Percentiles rank a stretch among this genome's conserved stretches.
Conservation (phyloP, 92 coral and sea anemone species). For the Galaxea fascicularis region DNA sequence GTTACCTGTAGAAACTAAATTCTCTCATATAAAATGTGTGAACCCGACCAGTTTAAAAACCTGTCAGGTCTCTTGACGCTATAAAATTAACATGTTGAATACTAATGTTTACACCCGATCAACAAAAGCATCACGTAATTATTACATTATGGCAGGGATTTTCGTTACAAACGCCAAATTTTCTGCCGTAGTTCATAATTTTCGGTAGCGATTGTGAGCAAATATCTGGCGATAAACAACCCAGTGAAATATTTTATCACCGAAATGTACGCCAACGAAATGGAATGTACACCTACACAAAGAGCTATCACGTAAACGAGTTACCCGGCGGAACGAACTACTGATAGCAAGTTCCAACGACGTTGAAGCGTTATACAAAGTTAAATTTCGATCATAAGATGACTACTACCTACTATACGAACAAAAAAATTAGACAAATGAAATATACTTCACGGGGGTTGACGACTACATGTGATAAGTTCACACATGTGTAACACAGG, state of each 20-base stretch:
- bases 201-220: not conserved
- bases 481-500: not conserved
- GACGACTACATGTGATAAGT: not conserved
- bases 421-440: not conserved
- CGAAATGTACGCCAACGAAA: constrained; percentile 39
- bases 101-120: not conserved
- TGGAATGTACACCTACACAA: constrained; percentile 29
- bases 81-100: not conserved
- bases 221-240: not conserved
- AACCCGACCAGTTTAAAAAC: not conserved
- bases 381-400: not conserved
- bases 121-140: no score
- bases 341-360: not conserved
- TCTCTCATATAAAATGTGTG: not conserved
- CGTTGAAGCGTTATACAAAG: not conserved
- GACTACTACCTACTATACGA: not conserved
- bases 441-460: not conserved
- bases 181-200: not conserved
- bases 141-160: no score
- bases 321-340: not conserved
- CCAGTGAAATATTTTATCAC: constrained; percentile 11
- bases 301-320: constrained; percentile 30
- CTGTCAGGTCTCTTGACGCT: constrained; percentile 4
- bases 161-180: no score
- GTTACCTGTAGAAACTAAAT: not conserved